phyloP scores from a whole-genome alignment of 2,888 invertebrate species.

The Axea sp. region DNA sequence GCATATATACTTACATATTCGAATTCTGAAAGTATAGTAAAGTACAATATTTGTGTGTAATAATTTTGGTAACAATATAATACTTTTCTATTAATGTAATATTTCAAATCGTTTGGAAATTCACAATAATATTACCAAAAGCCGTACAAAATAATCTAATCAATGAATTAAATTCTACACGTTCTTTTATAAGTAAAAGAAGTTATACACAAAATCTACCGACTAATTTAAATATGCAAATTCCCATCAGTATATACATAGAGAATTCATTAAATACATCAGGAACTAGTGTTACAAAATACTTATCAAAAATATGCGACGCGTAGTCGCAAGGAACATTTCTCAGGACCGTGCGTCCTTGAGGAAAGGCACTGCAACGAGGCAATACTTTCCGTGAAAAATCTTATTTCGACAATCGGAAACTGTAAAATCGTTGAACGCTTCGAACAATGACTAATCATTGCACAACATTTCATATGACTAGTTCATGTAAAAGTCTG shows the following conservation, averaged over 20 bases:
- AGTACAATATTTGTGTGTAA: too few species aligned
- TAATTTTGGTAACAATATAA: neutral
- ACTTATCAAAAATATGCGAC: conserved; percentile 16
- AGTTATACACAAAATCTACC: neutral
- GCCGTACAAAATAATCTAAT: too few species aligned
- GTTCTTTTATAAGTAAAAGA: neutral
- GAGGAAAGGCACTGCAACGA: conserved; percentile 7
- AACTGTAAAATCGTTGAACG: too few species aligned
- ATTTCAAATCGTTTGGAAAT: too few species aligned
- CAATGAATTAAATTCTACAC: too few species aligned
- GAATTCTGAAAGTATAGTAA: too few species aligned
- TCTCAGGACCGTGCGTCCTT: neutral
- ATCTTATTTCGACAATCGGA: neutral
- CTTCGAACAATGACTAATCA: conserved; percentile 2
- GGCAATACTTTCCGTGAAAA: neutral
- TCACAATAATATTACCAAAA: too few species aligned
- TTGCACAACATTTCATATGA: neutral
- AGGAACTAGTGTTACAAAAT: conserved; percentile 12
- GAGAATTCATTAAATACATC: conserved; percentile 2
- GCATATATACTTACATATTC: too few species aligned
- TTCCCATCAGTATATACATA: conserved; percentile 4
- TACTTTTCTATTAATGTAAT: too few species aligned
- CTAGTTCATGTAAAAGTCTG: neutral
- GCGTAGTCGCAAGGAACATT: neutral
- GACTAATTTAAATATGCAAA: neutral